phyloP scores from a whole-genome alignment of 2,797 vertebrate genomes.

The Enteromius paludinosus region DNA sequence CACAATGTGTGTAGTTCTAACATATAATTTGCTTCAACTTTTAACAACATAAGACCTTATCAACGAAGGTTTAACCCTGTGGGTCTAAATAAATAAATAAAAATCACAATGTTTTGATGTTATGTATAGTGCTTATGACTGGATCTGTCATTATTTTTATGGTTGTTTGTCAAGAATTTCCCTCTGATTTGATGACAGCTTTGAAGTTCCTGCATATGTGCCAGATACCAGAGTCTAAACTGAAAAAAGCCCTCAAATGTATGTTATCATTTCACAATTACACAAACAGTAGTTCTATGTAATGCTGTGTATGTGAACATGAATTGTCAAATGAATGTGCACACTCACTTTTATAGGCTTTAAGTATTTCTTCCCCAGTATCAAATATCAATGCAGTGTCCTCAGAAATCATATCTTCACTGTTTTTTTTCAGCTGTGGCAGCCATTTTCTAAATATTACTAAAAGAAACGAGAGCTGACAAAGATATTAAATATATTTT shows the following conservation, averaged over 20 bases:
- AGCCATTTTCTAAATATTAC: constrained; percentile 81
- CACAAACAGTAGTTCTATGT: background rate
- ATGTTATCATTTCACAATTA: constrained; percentile 17
- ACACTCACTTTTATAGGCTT: background rate
- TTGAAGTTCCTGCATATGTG: constrained; percentile 46
- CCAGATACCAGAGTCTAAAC: constrained; percentile 23
- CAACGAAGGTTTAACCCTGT: background rate
- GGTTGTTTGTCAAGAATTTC: constrained; percentile 21
- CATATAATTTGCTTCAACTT: background rate
- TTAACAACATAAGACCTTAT: background rate
- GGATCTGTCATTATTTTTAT: constrained; percentile 20
- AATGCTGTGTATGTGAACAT: background rate
- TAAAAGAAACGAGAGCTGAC: constrained; percentile 31
- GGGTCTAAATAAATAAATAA: background rate
- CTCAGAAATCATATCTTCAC: constrained; percentile 37
- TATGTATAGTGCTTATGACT: constrained; percentile 16
- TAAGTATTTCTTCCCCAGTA: background rate
- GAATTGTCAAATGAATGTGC: constrained; percentile 11
- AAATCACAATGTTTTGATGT: constrained; percentile 2
- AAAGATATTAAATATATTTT: background rate
- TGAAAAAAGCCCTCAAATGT: constrained; percentile 10
- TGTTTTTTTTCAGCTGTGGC: constrained; percentile 64
- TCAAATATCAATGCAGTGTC: background rate
- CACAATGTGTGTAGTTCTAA: background rate
- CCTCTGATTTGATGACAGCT: constrained; percentile 24